Percentiles rank a stretch among this genome's conserved stretches.
These are phyloP conservation scores for Thomomys bottae DNA, from an alignment of 2,113 vertebrate species.

Conservation along the genomic window DNA sequence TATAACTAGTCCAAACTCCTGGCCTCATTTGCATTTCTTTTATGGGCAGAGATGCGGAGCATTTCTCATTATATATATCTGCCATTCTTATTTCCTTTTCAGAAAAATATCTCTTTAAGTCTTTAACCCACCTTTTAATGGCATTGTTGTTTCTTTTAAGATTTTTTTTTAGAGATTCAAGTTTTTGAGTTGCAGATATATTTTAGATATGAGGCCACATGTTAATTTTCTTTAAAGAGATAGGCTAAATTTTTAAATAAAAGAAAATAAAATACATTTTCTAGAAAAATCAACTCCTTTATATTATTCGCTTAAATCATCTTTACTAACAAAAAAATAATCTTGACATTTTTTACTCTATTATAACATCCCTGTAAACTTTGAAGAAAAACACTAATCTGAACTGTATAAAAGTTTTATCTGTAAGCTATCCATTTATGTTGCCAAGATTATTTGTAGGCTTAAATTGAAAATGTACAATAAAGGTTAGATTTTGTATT, in stretches of 20 bases:
- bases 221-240: background rate
- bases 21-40: too few species aligned
- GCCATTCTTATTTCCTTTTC: too few species aligned
- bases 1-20: too few species aligned
- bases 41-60: too few species aligned
- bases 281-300: background rate
- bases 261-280: background rate
- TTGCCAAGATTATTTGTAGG: background rate
- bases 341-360: background rate
- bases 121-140: too few species aligned
- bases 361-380: slow-evolving; percentile 7
- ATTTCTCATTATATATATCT: too few species aligned
- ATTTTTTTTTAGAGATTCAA: too few species aligned
- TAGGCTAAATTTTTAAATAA: background rate
- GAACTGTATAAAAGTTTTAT: slow-evolving; percentile 9
- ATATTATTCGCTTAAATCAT: background rate
- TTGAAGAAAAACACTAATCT: background rate
- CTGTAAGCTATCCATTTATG: background rate
- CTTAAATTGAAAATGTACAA: background rate
- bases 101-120: too few species aligned
- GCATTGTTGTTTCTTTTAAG: too few species aligned
- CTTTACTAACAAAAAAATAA: background rate
- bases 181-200: too few species aligned
- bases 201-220: too few species aligned
- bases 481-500: slow-evolving; percentile 7